phyloP scores from a whole-genome alignment of 2,888 invertebrate species.

The Chrysopilus asiliformis region DNA sequence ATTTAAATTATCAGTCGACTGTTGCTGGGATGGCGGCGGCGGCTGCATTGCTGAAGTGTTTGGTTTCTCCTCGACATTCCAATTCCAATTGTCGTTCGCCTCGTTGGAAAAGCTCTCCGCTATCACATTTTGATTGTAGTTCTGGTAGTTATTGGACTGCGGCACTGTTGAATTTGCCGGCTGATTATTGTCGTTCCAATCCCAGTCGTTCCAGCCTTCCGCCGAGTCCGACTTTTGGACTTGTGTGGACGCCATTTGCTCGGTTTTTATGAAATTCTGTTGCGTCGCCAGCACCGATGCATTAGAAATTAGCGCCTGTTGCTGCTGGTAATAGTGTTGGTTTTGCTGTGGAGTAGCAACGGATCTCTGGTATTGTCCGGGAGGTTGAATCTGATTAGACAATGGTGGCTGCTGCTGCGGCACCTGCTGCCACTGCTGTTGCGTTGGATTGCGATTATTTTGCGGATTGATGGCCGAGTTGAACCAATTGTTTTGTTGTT shows the following conservation, averaged over 20 bases:
- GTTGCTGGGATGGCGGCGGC: slow-evolving; percentile 17
- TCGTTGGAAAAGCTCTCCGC: slow-evolving; percentile 45
- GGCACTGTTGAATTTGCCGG: background rate
- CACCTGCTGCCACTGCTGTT: slow-evolving; percentile 11
- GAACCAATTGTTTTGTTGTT: slow-evolving; percentile 3
- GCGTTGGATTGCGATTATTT: background rate
- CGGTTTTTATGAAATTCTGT: slow-evolving; percentile 3
- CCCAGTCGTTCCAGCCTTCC: slow-evolving; percentile 13
- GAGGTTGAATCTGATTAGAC: no score
- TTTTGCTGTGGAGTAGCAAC: slow-evolving; percentile 3
- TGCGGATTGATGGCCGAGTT: background rate
- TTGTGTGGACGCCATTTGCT: no score
- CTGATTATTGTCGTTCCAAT: slow-evolving; percentile 14
- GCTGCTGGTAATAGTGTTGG: slow-evolving; percentile 4
- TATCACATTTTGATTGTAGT: slow-evolving; percentile 36
- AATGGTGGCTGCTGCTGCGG: background rate
- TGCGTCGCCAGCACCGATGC: slow-evolving; percentile 1
- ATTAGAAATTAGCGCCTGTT: slow-evolving; percentile 1
- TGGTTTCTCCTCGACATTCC: slow-evolving; percentile 40
- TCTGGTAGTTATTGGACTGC: no score
- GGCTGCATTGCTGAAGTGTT: slow-evolving; percentile 10
- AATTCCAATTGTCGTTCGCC: slow-evolving; percentile 45
- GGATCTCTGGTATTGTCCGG: no score
- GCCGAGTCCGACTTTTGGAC: slow-evolving; percentile 4
- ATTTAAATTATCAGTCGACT: no score